Evolutionary conservation across 2,797 vertebrate genomes (phyloP).

Genomic region (Melanotaenia trifasciata): DNA sequence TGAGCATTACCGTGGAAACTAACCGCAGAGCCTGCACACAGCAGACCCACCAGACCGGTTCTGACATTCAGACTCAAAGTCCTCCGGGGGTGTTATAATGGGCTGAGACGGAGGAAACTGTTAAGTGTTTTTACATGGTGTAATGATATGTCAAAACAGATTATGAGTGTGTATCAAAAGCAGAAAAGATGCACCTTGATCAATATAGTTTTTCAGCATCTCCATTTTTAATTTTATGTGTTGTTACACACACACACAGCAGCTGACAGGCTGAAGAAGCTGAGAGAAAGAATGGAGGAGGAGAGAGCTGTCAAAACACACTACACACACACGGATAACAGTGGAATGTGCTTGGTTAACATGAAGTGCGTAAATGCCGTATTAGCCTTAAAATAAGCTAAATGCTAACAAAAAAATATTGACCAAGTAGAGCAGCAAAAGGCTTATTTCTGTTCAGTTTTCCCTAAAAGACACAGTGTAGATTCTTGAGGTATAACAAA

Average conservation of each 20-base stretch:
- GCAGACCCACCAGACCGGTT: constrained; percentile 46
- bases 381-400: constrained; percentile 41
- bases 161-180: neutral
- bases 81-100: neutral
- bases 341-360: constrained; percentile 58
- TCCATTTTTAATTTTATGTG: neutral
- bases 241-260: constrained; percentile 21
- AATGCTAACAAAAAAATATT: constrained; percentile 44
- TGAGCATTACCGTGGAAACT: constrained; percentile 32
- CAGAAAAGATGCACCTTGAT: neutral
- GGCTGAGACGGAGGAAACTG: constrained; percentile 25
- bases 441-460: neutral
- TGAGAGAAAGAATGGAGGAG: constrained; percentile 11
- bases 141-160: constrained; percentile 16
- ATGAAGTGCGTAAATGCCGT: constrained; percentile 6
- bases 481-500: neutral
- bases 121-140: constrained; percentile 27
- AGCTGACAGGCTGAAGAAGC: constrained; percentile 45
- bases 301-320: constrained; percentile 56
- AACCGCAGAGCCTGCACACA: constrained; percentile 5
- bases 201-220: constrained; percentile 17
- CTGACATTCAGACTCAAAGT: neutral
- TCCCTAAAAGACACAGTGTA: neutral
- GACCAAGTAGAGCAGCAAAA: neutral
- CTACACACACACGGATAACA: neutral